These are phyloP conservation scores for Cryptomyrus ogoouensis DNA, from an alignment of 2,113 vertebrate species.

Conservation along the genomic window DNA sequence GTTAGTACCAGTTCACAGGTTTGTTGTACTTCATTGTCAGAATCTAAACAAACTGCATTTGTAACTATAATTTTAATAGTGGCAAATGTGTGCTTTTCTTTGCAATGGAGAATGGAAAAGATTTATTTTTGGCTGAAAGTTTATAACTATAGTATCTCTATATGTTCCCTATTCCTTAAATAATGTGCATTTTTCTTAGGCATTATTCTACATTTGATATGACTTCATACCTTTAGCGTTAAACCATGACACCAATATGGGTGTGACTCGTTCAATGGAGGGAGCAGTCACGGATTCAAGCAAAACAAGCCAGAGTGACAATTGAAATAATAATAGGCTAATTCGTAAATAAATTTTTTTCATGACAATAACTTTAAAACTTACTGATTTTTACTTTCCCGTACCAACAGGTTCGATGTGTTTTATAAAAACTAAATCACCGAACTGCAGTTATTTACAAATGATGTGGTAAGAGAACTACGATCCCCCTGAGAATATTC, in stretches of 20 bases:
- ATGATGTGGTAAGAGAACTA: not conserved
- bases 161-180: not conserved
- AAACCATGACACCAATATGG: not conserved
- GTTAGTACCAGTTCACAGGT: not conserved
- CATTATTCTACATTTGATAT: not conserved
- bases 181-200: not conserved
- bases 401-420: not conserved
- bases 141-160: not conserved
- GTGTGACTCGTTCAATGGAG: not conserved
- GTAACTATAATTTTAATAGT: not conserved
- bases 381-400: not conserved
- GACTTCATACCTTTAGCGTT: not conserved
- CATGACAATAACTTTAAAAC: conserved; percentile 3
- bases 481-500: conserved; percentile 31
- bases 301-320: not conserved
- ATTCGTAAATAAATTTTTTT: not conserved
- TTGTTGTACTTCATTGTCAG: not conserved
- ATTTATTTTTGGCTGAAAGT: not conserved
- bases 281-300: not conserved
- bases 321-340: not conserved
- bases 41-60: not conserved
- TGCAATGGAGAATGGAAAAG: not conserved
- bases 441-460: not conserved
- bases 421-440: not conserved
- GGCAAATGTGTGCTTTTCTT: not conserved